Evolutionary conservation across 2,888 invertebrate species (phyloP).

Genomic region (Meloe dianella): DNA sequence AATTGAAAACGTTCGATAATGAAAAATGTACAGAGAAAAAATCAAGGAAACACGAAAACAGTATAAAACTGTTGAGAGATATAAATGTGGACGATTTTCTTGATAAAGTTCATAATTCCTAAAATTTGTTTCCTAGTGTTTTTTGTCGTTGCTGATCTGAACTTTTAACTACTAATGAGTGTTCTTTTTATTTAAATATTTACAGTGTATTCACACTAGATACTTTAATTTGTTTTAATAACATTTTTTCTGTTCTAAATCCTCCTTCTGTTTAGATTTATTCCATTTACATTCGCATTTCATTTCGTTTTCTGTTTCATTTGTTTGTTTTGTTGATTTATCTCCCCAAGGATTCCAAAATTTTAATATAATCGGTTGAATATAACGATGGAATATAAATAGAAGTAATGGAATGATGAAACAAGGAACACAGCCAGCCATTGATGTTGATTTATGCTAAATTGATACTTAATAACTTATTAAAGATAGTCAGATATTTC

Average conservation of each 20-base stretch:
- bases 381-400: conserved; percentile 82
- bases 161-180: too few relatives aligned
- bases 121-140: conserved; percentile 10
- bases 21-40: conserved; percentile 17
- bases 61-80: conserved; percentile 20
- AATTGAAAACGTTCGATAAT: conserved; percentile 10
- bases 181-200: not conserved
- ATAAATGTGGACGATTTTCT: conserved; percentile 27
- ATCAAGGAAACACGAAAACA: conserved; percentile 17
- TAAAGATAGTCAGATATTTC: too few relatives aligned
- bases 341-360: conserved; percentile 84
- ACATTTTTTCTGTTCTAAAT: conserved; percentile 16
- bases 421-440: conserved; percentile 77
- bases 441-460: conserved; percentile 29
- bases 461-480: not conserved
- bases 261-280: conserved; percentile 9
- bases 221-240: not conserved
- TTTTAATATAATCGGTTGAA: conserved; percentile 80
- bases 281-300: conserved; percentile 41
- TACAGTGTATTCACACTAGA: not conserved
- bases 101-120: conserved; percentile 23
- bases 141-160: too few relatives aligned
- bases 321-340: conserved; percentile 61
- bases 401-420: conserved; percentile 82
- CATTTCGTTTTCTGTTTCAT: conserved; percentile 31